A percentile compares a stretch with the other conserved stretches of the same genome.
phyloP scores from a whole-genome alignment of 2,113 vertebrate genomes.

The Daubentonia madagascariensis region DNA sequence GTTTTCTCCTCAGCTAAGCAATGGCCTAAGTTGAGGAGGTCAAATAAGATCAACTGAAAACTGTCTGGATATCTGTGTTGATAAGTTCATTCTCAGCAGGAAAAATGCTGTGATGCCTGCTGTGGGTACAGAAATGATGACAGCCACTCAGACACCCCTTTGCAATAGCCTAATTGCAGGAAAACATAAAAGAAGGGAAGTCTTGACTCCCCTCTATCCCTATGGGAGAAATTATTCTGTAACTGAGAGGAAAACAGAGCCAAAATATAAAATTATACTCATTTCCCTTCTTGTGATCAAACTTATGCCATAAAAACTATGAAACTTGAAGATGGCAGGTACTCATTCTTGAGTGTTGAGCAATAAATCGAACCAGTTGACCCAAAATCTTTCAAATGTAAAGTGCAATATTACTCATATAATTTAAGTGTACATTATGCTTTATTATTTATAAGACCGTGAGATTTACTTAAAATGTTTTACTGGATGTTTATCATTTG shows the following conservation, averaged over 20 bases:
- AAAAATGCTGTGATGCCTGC: not conserved
- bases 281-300: not conserved
- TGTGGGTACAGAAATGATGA: not conserved
- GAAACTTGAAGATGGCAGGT: not conserved
- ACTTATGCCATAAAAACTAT: not conserved
- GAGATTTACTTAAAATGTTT: slow-evolving; percentile 1
- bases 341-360: not conserved
- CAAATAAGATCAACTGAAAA: not conserved
- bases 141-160: not conserved
- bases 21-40: not conserved
- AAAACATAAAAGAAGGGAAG: not conserved
- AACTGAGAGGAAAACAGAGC: not conserved
- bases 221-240: not conserved
- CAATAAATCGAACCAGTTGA: not conserved
- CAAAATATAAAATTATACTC: not conserved
- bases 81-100: not conserved
- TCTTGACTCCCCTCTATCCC: not conserved
- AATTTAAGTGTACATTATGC: not conserved
- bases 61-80: not conserved
- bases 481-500: slow-evolving; percentile 16
- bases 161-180: not conserved
- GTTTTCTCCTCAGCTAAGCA: not conserved
- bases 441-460: not conserved
- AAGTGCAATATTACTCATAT: not conserved
- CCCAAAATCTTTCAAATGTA: not conserved